Evolutionary conservation across 2,888 invertebrate species (phyloP), one percentile per base, ranked within the genome.

Genomic region (Melanophora roralis): DNA sequence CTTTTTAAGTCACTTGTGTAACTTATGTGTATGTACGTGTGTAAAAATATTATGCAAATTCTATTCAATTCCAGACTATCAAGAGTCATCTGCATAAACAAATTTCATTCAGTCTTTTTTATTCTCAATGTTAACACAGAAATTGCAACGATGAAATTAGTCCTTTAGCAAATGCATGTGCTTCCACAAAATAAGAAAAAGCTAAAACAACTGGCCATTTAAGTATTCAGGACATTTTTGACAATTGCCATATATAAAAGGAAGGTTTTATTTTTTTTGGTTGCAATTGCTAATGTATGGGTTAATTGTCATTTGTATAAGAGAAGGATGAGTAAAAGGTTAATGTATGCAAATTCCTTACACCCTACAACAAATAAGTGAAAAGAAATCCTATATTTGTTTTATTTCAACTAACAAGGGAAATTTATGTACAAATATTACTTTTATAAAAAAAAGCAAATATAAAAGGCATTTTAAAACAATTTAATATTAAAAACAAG

Each of bases 191-290:
- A 43, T 12, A 7, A 60, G 43, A 59, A 45, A 49, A 40, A 60
- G 19, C 8, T 53, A 51, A 19, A 19, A 64, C 73, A 74, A 67
- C 43, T 77, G 76, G 72, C 55, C 78, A 78, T 81, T 81, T 78
- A 82, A 74, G 62, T 34, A 78, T 60, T 81, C 53, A 74, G 78
- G 78, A 69, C 45, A 78, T 81, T 75, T 60, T 74, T 74, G 86
- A 85, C 86, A 87, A 86, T 85, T 88, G 86, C 82, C 83, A 83
- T 84, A 84, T 73, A 83, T 82, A 75, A 82, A 77, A 82, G 81
- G 68, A 64, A 65, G 60, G 23, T 51, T 71, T 60, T 32, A 14
- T 49, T 40, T 59, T 43, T 67, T 21, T 49, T 47, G 32, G 21
- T 27, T 45, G 57, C 57, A 27, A 34, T 23, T 14, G 38, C 21